Conservation (phyloP, 2,888 invertebrate species). For the Lycaena phlaeas region DNA sequence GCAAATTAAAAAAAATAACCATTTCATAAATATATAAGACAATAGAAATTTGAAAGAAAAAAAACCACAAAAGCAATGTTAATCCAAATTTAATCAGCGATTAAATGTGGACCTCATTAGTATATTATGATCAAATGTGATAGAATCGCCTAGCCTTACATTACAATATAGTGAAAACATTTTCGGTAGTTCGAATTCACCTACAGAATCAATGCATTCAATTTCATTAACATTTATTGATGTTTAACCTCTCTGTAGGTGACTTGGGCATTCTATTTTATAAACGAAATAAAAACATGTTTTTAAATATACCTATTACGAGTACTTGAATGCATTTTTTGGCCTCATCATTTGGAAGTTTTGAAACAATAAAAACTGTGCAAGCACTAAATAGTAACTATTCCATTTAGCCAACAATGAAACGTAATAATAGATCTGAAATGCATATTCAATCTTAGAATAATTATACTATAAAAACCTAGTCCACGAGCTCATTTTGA, state of each 20-base stretch:
- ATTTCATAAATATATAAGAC: too few species aligned
- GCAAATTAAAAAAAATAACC: too few species aligned
- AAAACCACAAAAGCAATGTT: not conserved
- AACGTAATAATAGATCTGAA: too few species aligned
- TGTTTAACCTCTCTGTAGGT: not conserved
- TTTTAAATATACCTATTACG: too few species aligned
- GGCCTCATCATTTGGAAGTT: too few species aligned
- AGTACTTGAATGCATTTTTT: not conserved
- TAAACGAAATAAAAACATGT: not conserved
- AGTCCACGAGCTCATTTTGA: too few species aligned
- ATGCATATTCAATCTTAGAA: too few species aligned
- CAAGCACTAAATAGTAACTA: too few species aligned
- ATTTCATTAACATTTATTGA: not conserved
- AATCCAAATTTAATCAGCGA: not conserved
- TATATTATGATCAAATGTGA: conserved; percentile 1
- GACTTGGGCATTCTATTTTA: not conserved
- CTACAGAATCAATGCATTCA: not conserved
- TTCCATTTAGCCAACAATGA: too few species aligned
- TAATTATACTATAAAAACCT: too few species aligned
- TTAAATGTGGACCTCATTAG: not conserved
- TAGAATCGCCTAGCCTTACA: conserved; percentile 6
- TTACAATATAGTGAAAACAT: not conserved
- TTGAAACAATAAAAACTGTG: too few species aligned
- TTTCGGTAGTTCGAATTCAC: not conserved
- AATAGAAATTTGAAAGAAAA: too few species aligned